Evolutionary conservation across 2,797 vertebrate species (phyloP).

Genomic region (Pterois miles): DNA sequence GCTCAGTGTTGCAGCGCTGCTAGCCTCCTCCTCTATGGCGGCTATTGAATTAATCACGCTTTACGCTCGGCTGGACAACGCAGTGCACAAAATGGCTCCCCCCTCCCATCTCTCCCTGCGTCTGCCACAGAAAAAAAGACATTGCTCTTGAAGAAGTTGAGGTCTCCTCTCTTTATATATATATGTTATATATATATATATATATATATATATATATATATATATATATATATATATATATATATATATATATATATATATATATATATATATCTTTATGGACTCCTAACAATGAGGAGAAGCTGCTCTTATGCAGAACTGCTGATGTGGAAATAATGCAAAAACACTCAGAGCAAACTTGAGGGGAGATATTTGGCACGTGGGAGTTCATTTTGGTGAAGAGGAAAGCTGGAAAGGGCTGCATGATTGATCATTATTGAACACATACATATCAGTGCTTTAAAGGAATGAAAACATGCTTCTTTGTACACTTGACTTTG

Average conservation of each 20-base stretch:
- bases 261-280: too few species aligned
- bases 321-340: slow-evolving; percentile 49
- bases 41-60: slow-evolving; percentile 96
- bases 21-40: slow-evolving; percentile 90
- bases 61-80: slow-evolving; percentile 86
- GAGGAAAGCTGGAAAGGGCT: neutral
- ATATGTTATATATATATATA: too few species aligned
- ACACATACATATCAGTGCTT: neutral
- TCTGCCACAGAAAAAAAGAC: slow-evolving; percentile 57
- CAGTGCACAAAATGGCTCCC: slow-evolving; percentile 81
- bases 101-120: slow-evolving; percentile 35
- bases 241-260: too few species aligned
- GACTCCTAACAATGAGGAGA: slow-evolving; percentile 50
- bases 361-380: neutral
- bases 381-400: neutral
- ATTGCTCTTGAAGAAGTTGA: slow-evolving; percentile 61
- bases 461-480: neutral
- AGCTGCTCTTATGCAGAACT: slow-evolving; percentile 45
- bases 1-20: slow-evolving; percentile 85
- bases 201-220: too few species aligned
- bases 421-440: neutral
- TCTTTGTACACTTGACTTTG: neutral
- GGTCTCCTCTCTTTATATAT: slow-evolving; percentile 9
- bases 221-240: too few species aligned
- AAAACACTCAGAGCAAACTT: slow-evolving; percentile 35